These are phyloP conservation scores for Emydoidea blandingii DNA, from an alignment of 2,797 vertebrate species.

Conservation along the genomic window DNA sequence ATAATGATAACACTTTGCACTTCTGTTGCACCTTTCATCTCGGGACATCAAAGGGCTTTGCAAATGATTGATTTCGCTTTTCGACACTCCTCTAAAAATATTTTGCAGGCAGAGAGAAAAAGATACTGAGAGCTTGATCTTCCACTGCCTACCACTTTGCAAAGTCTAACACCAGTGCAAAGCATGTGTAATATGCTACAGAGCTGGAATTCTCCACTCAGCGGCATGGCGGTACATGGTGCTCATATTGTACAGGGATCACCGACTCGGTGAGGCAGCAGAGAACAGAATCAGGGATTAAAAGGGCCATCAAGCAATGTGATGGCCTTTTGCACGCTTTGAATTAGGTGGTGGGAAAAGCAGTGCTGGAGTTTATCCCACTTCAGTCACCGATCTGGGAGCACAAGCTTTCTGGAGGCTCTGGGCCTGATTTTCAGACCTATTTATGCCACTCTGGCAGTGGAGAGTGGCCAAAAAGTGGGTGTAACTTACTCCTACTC, in stretches of 20 bases:
- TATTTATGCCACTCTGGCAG: fast-evolving
- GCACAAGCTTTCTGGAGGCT: neutral
- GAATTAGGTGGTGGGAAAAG: neutral
- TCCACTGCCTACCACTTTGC: neutral
- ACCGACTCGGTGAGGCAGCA: neutral
- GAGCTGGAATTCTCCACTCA: neutral
- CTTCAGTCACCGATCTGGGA: fast-evolving
- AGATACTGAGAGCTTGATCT: constrained; percentile 3
- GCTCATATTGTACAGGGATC: neutral
- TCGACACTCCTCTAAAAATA: neutral
- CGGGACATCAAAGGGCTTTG: neutral
- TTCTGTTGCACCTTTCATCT: neutral
- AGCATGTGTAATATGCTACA: neutral
- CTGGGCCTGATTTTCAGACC: neutral
- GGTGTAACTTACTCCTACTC: neutral
- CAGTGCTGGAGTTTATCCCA: neutral
- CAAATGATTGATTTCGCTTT: neutral
- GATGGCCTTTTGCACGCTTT: neutral
- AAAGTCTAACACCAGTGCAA: neutral
- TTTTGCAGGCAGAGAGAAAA: neutral
- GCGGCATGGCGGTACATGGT: fast-evolving
- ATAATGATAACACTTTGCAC: neutral
- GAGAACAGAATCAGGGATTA: neutral
- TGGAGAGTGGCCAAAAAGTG: neutral
- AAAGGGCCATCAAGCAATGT: neutral